A percentile compares a stretch with the other conserved stretches of the same genome.
phyloP scores from a whole-genome alignment of 2,888 invertebrate genomes.

The Caenorhabditis sinica region DNA sequence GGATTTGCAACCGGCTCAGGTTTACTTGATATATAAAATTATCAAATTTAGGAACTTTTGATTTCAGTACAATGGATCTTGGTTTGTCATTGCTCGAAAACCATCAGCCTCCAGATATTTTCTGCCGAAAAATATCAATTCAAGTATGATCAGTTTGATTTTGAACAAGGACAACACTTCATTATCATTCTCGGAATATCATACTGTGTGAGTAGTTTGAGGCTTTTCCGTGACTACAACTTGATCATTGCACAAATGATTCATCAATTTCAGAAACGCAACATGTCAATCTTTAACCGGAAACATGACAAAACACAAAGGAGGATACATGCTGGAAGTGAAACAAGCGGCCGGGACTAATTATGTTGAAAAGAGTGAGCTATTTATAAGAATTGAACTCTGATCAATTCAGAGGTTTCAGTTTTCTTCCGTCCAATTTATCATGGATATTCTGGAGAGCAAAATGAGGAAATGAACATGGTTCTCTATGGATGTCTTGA shows the following conservation, averaged over 20 bases:
- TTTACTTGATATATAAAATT: neutral
- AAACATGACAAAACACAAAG: slow-evolving; percentile 60
- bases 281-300: slow-evolving; percentile 66
- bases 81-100: slow-evolving; percentile 76
- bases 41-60: neutral
- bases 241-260: neutral
- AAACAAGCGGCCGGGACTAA: slow-evolving; percentile 28
- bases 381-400: neutral
- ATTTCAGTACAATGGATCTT: slow-evolving; percentile 75
- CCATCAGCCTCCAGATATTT: slow-evolving; percentile 63
- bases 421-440: slow-evolving; percentile 75
- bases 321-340: slow-evolving; percentile 69
- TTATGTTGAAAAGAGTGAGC: slow-evolving; percentile 55
- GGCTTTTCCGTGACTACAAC: neutral
- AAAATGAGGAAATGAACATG: slow-evolving; percentile 78
- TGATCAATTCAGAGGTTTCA: slow-evolving; percentile 34
- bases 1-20: slow-evolving; percentile 53
- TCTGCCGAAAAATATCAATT: slow-evolving; percentile 68
- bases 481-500: slow-evolving; percentile 71
- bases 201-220: slow-evolving; percentile 63
- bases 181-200: slow-evolving; percentile 71
- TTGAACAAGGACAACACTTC: slow-evolving; percentile 45
- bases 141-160: slow-evolving; percentile 69
- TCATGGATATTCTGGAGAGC: slow-evolving; percentile 75
- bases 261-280: slow-evolving; percentile 58